Evolutionary conservation across 2,113 vertebrate species (phyloP).

Genomic region (Calidris pugnax): DNA sequence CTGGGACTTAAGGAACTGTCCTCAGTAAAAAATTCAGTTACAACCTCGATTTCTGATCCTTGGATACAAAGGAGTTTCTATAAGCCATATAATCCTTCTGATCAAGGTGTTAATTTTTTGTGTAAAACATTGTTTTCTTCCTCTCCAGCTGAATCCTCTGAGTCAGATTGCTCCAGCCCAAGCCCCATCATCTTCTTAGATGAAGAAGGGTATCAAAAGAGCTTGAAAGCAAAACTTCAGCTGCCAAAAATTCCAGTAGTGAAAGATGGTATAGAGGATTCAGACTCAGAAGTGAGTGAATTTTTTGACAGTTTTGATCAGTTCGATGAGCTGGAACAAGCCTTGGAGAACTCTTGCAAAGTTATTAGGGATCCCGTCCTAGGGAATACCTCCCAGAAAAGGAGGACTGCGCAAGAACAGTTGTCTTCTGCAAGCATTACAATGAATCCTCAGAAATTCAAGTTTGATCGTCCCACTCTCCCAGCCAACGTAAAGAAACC

Average conservation of each 20-base stretch:
- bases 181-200: constrained; percentile 98
- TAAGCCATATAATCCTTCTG: constrained; percentile 76
- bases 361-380: constrained; percentile 59
- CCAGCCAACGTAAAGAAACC: constrained; percentile 93
- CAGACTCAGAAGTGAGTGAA: constrained; percentile 97
- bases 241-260: constrained; percentile 92
- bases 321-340: constrained; percentile 91
- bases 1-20: constrained; percentile 72
- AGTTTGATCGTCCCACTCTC: constrained; percentile 88
- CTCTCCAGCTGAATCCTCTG: constrained; percentile 89
- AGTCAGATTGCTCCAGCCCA: constrained; percentile 95
- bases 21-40: constrained; percentile 80
- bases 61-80: constrained; percentile 87
- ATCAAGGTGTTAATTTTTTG: constrained; percentile 53
- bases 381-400: constrained; percentile 73
- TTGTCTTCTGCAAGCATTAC: constrained; percentile 70
- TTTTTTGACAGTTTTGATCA: constrained; percentile 99
- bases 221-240: constrained; percentile 91
- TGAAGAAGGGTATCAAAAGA: constrained; percentile 97
- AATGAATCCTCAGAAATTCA: constrained; percentile 96
- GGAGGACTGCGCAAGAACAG: constrained; percentile 69
- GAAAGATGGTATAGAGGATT: constrained; percentile 93
- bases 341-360: constrained; percentile 72
- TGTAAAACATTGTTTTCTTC: constrained; percentile 72
- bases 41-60: constrained; percentile 75